Evolutionary conservation across 1,140 invertebrate species (phyloP).

Genomic region (Leucophenga varia): DNA sequence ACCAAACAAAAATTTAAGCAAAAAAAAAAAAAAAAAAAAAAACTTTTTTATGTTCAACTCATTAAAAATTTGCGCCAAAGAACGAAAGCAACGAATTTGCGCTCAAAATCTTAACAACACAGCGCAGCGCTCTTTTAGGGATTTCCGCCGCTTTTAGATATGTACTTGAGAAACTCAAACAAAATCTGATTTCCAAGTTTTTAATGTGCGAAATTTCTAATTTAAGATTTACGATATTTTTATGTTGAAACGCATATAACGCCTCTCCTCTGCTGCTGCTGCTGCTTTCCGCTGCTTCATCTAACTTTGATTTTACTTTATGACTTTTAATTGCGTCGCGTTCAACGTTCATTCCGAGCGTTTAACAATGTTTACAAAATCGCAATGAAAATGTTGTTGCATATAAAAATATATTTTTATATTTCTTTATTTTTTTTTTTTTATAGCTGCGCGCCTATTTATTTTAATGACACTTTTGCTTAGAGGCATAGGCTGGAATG

Average conservation of each 20-base stretch:
- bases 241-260: slow-evolving; percentile 45
- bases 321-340: slow-evolving; percentile 19
- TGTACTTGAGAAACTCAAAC: too few relatives aligned
- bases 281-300: too few relatives aligned
- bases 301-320: slow-evolving; percentile 25
- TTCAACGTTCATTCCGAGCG: too few relatives aligned
- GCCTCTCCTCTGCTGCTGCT: too few relatives aligned
- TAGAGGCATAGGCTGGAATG: slow-evolving; percentile 17
- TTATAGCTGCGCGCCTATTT: slow-evolving; percentile 31
- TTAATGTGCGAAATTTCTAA: slow-evolving; percentile 54
- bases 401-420: neutral
- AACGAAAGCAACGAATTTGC: too few relatives aligned
- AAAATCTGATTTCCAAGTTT: slow-evolving; percentile 54
- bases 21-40: too few relatives aligned
- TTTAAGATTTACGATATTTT: slow-evolving; percentile 55
- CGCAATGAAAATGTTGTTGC: too few relatives aligned
- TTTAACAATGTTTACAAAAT: too few relatives aligned
- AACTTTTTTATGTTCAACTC: slow-evolving; percentile 54
- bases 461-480: slow-evolving; percentile 18
- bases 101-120: too few relatives aligned
- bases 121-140: too few relatives aligned
- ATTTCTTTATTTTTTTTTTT: slow-evolving; percentile 6
- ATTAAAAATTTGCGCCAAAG: slow-evolving; percentile 52
- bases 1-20: too few relatives aligned
- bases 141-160: too few relatives aligned